A percentile compares a stretch with the other conserved stretches of the same genome.
These are phyloP conservation scores for Diplazon laetatorius DNA, from an alignment of 2,888 invertebrate species.

Conservation along the genomic window DNA sequence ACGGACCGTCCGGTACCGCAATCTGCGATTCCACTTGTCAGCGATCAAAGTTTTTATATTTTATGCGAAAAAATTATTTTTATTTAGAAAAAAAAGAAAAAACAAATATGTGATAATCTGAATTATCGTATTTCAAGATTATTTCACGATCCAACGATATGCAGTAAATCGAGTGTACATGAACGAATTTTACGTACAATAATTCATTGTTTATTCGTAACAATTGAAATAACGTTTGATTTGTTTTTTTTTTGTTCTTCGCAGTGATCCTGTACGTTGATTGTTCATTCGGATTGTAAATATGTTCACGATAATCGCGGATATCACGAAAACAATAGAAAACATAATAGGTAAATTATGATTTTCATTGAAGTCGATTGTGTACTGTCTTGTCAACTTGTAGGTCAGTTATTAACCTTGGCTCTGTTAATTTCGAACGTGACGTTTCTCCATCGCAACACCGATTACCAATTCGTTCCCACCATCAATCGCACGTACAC, in stretches of 20 bases:
- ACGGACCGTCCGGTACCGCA: slow-evolving; percentile 37
- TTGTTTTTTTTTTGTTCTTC: neutral
- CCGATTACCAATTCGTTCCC: neutral
- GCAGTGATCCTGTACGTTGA: slow-evolving; percentile 1
- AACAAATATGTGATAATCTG: slow-evolving; percentile 24
- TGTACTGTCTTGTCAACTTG: slow-evolving; percentile 10
- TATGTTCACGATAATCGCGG: slow-evolving; percentile 73
- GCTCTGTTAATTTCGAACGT: slow-evolving; percentile 44
- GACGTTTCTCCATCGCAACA: slow-evolving; percentile 5
- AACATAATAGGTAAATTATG: slow-evolving; percentile 74
- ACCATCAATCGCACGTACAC: neutral
- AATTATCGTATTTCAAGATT: neutral
- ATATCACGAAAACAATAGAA: slow-evolving; percentile 71
- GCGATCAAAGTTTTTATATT: slow-evolving; percentile 47
- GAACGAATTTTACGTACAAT: slow-evolving; percentile 1
- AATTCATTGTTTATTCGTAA: slow-evolving; percentile 3
- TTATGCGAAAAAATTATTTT: slow-evolving; percentile 17
- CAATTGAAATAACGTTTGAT: neutral
- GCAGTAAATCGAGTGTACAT: neutral
- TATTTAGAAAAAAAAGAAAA: too few relatives aligned
- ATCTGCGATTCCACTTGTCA: slow-evolving; percentile 12
- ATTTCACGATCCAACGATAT: neutral
- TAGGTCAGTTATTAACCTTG: slow-evolving; percentile 46
- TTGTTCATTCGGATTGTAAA: slow-evolving; percentile 56
- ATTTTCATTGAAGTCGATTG: neutral